Percentiles rank a stretch among this genome's conserved stretches.
phyloP scores from a whole-genome alignment of 2,888 invertebrate genomes.

The Cylloceria caligata region DNA sequence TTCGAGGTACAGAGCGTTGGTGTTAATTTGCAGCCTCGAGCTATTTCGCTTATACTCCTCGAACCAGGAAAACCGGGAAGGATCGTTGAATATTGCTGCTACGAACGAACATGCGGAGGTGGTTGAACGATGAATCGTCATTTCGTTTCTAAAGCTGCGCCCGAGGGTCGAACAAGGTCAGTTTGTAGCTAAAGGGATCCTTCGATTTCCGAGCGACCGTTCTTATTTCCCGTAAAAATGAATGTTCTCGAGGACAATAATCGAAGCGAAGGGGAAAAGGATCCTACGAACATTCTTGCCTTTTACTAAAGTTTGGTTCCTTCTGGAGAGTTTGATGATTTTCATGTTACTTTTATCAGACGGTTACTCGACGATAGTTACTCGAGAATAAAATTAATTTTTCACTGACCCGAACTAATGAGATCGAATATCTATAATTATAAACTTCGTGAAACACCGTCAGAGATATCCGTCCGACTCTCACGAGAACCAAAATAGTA shows the following conservation, averaged over 20 bases:
- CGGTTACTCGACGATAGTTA: background rate
- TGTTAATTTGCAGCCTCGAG: conserved; percentile 48
- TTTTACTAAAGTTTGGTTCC: background rate
- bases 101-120: background rate
- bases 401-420: conserved; percentile 16
- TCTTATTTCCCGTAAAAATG: background rate
- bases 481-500: conserved; percentile 13
- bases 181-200: background rate
- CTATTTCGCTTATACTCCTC: conserved; percentile 39
- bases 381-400: background rate
- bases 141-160: background rate
- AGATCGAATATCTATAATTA: conserved; percentile 8
- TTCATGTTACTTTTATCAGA: background rate
- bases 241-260: background rate
- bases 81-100: background rate
- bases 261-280: no score
- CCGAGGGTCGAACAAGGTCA: background rate
- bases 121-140: background rate
- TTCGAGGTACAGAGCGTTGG: conserved; percentile 29
- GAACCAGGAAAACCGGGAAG: conserved; percentile 5
- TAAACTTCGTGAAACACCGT: conserved; percentile 29
- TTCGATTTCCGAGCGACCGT: background rate
- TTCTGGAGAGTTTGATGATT: background rate
- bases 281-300: background rate
- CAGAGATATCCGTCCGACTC: background rate